Base-by-base conservation (phyloP, 2,888 invertebrate species). In the Xestia rhomboidea region DNA sequence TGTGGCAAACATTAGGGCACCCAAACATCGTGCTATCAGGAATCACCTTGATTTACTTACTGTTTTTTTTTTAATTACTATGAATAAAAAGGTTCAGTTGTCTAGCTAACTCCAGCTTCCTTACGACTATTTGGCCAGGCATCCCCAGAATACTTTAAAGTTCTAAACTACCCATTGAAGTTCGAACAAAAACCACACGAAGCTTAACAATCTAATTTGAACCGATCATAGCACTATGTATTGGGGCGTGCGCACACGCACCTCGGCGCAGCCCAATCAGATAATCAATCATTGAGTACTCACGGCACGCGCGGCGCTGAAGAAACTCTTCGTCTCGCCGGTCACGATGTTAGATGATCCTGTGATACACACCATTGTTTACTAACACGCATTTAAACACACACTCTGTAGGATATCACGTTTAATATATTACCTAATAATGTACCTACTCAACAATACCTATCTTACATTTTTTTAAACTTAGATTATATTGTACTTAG, bases 241-340 rank as follows among this genome's bases (percentile, higher is more conserved):
- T 21, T n/a, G 62, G 81, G 27, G 74, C 51, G 18, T 21, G 57
- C 63, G 51, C 44, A 68, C 70, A 83, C 69, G 79, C 77, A 84
- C 76, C 66, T 71, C 63, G 15, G 51, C 71, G 66, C 46, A 15
- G 76, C 51, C 73, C 76, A 68, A 85, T 86, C 83, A 81, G 87
- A 87, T 84, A 84, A 81, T 79, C 76, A 88, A 84, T 68, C 82
- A 91, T 92, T 90, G 84, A 86, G 87, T 90, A 97, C 98, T 97
- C 97, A 98, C 98, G 85, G 98, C 98, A 97, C 98, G 98, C 88
- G 99, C 99, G 89, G 98, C 98, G 92, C 98, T 98, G 97, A 99
- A 98, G 97, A 99, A 98, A 95, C 99, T 99, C 96, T 98, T 98
- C 24, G 98, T 98, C 96, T 99, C 99, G 84, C 99, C 99, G 89